phyloP scores from a whole-genome alignment of 2,797 vertebrate genomes.

The Crypturellus tataupa region DNA sequence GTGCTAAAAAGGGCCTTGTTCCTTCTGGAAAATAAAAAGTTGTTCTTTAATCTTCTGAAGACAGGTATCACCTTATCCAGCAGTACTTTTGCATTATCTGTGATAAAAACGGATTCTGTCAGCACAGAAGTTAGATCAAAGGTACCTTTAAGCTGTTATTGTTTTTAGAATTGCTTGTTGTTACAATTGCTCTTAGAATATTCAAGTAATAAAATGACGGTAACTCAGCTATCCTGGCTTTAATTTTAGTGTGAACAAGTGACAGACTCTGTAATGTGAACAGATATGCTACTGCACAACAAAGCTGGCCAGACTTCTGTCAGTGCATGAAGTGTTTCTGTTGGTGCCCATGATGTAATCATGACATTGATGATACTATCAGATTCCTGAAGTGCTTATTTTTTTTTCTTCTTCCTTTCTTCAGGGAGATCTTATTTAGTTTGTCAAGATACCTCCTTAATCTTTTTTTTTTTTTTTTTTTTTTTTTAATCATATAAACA shows the following conservation, averaged over 20 bases:
- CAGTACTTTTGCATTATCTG: not conserved
- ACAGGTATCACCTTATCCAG: not conserved
- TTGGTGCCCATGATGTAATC: not conserved
- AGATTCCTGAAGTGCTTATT: not conserved
- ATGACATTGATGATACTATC: not conserved
- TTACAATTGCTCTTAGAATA: not conserved
- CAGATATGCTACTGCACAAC: accelerated
- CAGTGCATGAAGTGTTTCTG: not conserved
- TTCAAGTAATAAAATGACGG: not conserved
- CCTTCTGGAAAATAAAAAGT: not conserved
- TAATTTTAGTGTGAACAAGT: not conserved
- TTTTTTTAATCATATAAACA: not conserved
- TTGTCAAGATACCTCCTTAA: not conserved
- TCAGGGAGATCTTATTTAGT: not conserved
- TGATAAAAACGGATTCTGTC: not conserved
- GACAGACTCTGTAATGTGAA: not conserved
- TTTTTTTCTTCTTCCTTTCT: not conserved
- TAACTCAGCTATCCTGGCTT: not conserved
- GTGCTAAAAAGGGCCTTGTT: not conserved
- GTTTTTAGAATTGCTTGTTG: not conserved
- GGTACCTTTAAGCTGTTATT: not conserved
- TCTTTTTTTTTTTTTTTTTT: not conserved
- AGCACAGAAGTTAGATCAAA: not conserved
- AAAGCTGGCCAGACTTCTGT: not conserved
- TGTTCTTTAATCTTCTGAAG: not conserved